phyloP scores from a whole-genome alignment of 1,140 invertebrate genomes.

The Bombyx mori region DNA sequence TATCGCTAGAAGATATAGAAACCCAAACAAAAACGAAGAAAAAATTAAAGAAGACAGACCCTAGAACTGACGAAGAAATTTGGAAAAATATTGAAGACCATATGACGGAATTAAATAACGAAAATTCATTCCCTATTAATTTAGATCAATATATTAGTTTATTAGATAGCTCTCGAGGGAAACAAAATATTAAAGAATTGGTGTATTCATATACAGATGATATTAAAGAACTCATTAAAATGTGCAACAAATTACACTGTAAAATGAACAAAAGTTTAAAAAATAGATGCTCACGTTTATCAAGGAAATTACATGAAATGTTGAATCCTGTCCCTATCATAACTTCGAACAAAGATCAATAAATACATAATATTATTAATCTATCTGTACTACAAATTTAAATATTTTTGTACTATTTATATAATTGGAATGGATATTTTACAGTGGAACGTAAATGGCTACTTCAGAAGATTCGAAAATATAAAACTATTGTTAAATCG shows the following conservation, averaged over 20 bases:
- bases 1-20: constrained; percentile 13
- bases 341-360: too few relatives aligned
- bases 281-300: constrained; percentile 23
- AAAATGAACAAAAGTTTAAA: too few relatives aligned
- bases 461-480: constrained; percentile 17
- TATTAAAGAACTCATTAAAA: constrained; percentile 12
- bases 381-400: too few relatives aligned
- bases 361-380: too few relatives aligned
- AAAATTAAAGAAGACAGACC: constrained; percentile 14
- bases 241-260: too few relatives aligned
- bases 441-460: constrained; percentile 24
- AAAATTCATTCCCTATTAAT: constrained; percentile 14
- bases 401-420: too few relatives aligned
- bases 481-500: constrained; percentile 18
- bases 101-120: constrained; percentile 11
- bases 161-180: constrained; percentile 17
- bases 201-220: constrained; percentile 17
- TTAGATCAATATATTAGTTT: constrained; percentile 24
- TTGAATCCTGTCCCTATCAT: too few relatives aligned
- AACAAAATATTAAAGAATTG: constrained; percentile 21
- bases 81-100: constrained; percentile 19
- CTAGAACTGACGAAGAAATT: constrained; percentile 13
- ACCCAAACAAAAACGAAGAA: constrained; percentile 14
- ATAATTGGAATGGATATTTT: too few relatives aligned
- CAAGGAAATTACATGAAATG: constrained; percentile 19